Evolutionary conservation across 2,888 invertebrate genomes (phyloP), one percentile per base, ranked within the genome.

Genomic region (Pemphredon lugubris): DNA sequence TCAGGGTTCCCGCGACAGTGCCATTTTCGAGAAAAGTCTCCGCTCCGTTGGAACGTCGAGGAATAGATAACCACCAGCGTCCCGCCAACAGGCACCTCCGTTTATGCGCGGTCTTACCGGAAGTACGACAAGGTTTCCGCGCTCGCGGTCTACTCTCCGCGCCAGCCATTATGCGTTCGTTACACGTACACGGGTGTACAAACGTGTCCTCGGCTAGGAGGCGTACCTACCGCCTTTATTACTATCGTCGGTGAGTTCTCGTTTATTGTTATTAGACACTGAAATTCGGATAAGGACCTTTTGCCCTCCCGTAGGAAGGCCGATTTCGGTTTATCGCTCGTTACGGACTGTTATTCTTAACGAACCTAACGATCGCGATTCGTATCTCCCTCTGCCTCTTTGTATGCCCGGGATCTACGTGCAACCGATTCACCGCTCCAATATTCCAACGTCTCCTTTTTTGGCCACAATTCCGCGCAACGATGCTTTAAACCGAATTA

Each of bases 251-350:
- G 21, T 18, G 59, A 53, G 20, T 53, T 18, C 58, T 18, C 70
- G 57, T 57, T 71, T 74, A 75, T 71, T 60, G 74, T 75, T 74
- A 71, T 74, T 67, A 59, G 66, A 47, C 26, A 69, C 37, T 45
- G 61, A 75, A 57, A 65, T 73, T 69, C 44, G 73, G 73, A 73
- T 68, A 68, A 73, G 55, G 60, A 40, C 50, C 47, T 37, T 23
- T 13, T 42, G 32, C n/a, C 53, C 3, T 11, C 58, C 58, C 53
- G 14, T 32, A 26, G 50, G 37, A 21, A 21, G 42, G 30, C 47
- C 60, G 60, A 65, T 67, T 63, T 63, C 51, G 50, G 39, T 63
- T 51, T 68, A 72, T 63, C 53, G 57, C 34, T 6, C 13, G 18
- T 14, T 0, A 30, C 34, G 26, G 21, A 26, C 11, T 21, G 30